Conservation (phyloP, 2,113 vertebrate species). For the Osmerus mordax region DNA sequence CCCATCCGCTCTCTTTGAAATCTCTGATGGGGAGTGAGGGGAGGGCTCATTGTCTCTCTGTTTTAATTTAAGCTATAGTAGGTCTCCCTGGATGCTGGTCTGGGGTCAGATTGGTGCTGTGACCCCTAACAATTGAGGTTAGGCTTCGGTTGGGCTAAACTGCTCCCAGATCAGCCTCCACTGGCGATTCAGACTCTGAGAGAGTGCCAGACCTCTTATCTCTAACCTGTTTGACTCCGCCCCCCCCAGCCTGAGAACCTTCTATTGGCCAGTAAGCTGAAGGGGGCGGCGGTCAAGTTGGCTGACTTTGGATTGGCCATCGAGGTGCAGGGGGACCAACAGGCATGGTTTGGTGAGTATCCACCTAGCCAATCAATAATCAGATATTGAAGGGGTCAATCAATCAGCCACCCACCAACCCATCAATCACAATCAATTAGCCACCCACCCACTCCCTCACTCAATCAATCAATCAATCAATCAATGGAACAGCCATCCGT, state of each 20-base stretch:
- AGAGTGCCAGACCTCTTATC: slow-evolving; percentile 63
- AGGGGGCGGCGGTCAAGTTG: slow-evolving; percentile 78
- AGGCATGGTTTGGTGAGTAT: slow-evolving; percentile 79
- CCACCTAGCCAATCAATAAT: slow-evolving; percentile 7
- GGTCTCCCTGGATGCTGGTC: slow-evolving; percentile 62
- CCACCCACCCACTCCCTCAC: background rate
- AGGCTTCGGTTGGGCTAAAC: slow-evolving; percentile 64
- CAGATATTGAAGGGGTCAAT: slow-evolving; percentile 5
- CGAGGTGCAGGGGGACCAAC: slow-evolving; percentile 78
- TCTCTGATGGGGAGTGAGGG: slow-evolving; percentile 44
- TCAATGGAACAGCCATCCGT: background rate
- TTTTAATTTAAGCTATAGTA: slow-evolving; percentile 41
- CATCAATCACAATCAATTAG: slow-evolving; percentile 5
- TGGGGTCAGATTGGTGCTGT: slow-evolving; percentile 62
- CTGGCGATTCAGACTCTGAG: slow-evolving; percentile 53
- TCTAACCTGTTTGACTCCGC: slow-evolving; percentile 74
- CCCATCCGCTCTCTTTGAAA: slow-evolving; percentile 30
- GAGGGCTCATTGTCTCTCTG: slow-evolving; percentile 26
- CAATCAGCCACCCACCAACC: background rate
- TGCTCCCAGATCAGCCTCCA: slow-evolving; percentile 69
- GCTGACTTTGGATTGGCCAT: slow-evolving; percentile 79
- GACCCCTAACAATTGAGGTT: too few relatives aligned
- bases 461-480: background rate
- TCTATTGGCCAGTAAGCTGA: slow-evolving; percentile 78
- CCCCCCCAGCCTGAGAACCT: slow-evolving; percentile 78